Evolutionary conservation across 2,888 invertebrate species (phyloP).

Genomic region (Clanis bilineata): DNA sequence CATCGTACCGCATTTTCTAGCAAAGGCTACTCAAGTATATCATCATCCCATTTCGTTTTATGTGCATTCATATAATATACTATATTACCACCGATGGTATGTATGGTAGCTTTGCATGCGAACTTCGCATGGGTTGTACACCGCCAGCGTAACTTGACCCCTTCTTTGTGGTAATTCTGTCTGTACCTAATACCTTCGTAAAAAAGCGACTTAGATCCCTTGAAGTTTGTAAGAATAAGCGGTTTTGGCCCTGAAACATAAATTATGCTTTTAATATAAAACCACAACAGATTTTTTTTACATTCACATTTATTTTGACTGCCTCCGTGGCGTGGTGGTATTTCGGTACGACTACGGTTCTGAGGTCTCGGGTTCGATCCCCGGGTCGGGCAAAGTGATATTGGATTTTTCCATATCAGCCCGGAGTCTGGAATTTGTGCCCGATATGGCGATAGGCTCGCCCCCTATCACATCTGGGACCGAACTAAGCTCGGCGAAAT

Average conservation of each 20-base stretch:
- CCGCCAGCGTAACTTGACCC: constrained; percentile 41
- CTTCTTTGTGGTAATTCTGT: constrained; percentile 27
- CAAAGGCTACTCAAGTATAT: not conserved
- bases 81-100: constrained; percentile 37
- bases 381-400: too few relatives aligned
- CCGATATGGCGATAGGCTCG: too few relatives aligned
- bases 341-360: too few relatives aligned
- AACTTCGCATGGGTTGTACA: constrained; percentile 45
- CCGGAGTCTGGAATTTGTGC: too few relatives aligned
- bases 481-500: too few relatives aligned
- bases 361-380: too few relatives aligned
- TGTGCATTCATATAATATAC: constrained; percentile 43
- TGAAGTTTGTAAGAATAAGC: constrained; percentile 15
- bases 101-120: constrained; percentile 38
- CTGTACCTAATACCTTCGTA: constrained; percentile 38
- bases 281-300: too few relatives aligned
- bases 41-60: constrained; percentile 22
- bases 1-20: not conserved
- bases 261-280: not conserved
- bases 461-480: too few relatives aligned
- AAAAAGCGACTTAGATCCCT: constrained; percentile 36
- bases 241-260: constrained; percentile 1
- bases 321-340: too few relatives aligned
- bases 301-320: too few relatives aligned
- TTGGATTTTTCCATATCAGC: too few relatives aligned